phyloP scores from a whole-genome alignment of 2,888 invertebrate species.

The Cephus nigrinus region DNA sequence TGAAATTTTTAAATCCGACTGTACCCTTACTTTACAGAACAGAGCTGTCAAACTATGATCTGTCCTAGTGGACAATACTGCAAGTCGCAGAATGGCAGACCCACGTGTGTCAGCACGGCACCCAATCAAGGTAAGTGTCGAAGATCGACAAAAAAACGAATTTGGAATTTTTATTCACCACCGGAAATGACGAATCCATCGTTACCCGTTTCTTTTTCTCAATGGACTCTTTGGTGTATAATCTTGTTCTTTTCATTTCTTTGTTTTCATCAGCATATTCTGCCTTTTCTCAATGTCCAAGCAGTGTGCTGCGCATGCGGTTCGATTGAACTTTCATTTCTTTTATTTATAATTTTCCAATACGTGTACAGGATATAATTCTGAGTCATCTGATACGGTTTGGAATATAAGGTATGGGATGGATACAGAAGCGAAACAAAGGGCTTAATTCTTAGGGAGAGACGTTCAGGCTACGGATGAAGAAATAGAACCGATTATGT shows the following conservation, averaged over 20 bases:
- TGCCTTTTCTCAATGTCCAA: not conserved
- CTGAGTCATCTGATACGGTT: not conserved
- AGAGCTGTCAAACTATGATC: conserved; percentile 47
- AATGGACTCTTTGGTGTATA: not conserved
- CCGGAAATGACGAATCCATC: not conserved
- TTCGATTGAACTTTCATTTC: not conserved
- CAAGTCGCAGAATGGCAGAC: conserved; percentile 50
- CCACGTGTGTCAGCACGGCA: conserved; percentile 51
- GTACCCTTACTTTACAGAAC: conserved; percentile 28
- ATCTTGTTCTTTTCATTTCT: not conserved
- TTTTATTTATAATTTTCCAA: not conserved
- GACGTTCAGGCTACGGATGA: not conserved
- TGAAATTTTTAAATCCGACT: no score
- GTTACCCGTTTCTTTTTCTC: not conserved
- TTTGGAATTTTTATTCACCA: not conserved
- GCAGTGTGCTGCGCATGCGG: not conserved
- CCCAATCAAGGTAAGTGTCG: conserved; percentile 53
- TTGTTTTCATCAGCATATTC: not conserved
- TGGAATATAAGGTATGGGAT: conserved; percentile 25
- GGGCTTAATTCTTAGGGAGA: not conserved
- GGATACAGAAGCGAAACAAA: conserved; percentile 23
- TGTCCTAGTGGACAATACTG: conserved; percentile 56
- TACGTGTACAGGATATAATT: not conserved
- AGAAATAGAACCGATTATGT: not conserved
- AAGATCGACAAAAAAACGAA: not conserved